Percentiles rank a stretch among this genome's conserved stretches.
Conservation (phyloP, 2,888 invertebrate genomes). For the Xanthia togata region DNA sequence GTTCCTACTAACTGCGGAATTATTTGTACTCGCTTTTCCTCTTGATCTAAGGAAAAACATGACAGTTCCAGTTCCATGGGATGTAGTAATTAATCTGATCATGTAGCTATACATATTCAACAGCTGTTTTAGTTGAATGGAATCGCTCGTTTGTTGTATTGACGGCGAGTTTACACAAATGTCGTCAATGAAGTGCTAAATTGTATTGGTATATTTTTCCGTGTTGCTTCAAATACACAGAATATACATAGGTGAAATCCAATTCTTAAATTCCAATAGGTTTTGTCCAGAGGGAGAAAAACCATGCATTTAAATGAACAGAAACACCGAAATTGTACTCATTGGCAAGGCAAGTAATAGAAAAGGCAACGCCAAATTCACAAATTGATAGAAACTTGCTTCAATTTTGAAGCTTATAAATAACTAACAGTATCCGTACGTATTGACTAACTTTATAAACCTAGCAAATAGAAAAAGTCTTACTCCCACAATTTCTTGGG, state of each 20-base stretch:
- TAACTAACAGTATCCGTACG: too few relatives aligned
- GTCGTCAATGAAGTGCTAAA: slow-evolving; percentile 6
- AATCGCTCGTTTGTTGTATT: slow-evolving; percentile 14
- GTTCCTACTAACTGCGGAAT: slow-evolving; percentile 32
- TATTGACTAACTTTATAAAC: too few relatives aligned
- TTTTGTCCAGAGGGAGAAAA: too few relatives aligned
- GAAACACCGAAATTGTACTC: too few relatives aligned
- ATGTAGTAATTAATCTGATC: slow-evolving; percentile 26
- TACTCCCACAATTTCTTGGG: neutral
- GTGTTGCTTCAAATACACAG: neutral
- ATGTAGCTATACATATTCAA: slow-evolving; percentile 55
- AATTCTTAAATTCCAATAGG: too few relatives aligned
- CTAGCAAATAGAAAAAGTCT: neutral
- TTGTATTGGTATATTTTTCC: slow-evolving; percentile 3
- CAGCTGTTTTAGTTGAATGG: slow-evolving; percentile 46
- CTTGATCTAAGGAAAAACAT: slow-evolving; percentile 45
- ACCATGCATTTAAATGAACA: too few relatives aligned
- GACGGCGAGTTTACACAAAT: slow-evolving; percentile 17
- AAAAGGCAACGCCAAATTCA: too few relatives aligned
- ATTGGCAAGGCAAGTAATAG: too few relatives aligned
- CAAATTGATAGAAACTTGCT: too few relatives aligned
- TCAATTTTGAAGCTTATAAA: too few relatives aligned
- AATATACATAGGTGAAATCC: too few relatives aligned
- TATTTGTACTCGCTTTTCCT: slow-evolving; percentile 25
- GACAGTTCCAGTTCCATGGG: slow-evolving; percentile 3